These are phyloP conservation scores for Cyanistes caeruleus DNA, from an alignment of 2,113 vertebrate genomes.

Conservation along the genomic window DNA sequence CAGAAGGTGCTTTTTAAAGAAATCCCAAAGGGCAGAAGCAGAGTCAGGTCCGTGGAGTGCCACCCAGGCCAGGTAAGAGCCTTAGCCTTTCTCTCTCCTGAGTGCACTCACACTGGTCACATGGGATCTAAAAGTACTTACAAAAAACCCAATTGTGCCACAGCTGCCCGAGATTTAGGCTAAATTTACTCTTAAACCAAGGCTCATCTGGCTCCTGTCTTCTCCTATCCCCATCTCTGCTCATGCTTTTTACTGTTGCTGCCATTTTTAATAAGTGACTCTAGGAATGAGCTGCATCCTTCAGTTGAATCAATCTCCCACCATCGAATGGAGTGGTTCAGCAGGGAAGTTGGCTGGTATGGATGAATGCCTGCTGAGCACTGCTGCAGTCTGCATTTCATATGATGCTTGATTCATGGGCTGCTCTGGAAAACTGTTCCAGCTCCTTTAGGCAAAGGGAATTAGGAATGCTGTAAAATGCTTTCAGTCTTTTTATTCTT, in stretches of 20 bases:
- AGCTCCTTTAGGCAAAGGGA: constrained; percentile 60
- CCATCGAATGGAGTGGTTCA: background rate
- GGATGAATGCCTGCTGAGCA: background rate
- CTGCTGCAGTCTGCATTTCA: constrained; percentile 55
- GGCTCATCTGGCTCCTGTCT: background rate
- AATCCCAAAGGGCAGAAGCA: background rate
- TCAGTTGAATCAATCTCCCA: background rate
- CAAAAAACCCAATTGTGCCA: background rate
- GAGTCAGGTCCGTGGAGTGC: background rate
- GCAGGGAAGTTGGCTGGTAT: background rate
- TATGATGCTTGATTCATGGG: constrained; percentile 25
- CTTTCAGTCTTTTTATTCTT: constrained; percentile 57
- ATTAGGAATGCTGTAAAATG: constrained; percentile 66
- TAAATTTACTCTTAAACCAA: background rate
- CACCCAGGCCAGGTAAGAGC: background rate
- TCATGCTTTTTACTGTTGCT: background rate
- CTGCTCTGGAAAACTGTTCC: constrained; percentile 58
- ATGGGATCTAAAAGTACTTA: background rate
- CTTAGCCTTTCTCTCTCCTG: background rate
- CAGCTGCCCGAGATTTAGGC: background rate
- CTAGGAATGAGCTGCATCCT: background rate
- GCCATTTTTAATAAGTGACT: background rate
- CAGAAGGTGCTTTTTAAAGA: background rate
- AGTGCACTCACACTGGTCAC: accelerated
- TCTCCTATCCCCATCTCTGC: background rate